A percentile compares a stretch with the other conserved stretches of the same genome.
These are phyloP conservation scores for Lagorchestes hirsutus DNA, from an alignment of 2,797 vertebrate species.

Conservation along the genomic window DNA sequence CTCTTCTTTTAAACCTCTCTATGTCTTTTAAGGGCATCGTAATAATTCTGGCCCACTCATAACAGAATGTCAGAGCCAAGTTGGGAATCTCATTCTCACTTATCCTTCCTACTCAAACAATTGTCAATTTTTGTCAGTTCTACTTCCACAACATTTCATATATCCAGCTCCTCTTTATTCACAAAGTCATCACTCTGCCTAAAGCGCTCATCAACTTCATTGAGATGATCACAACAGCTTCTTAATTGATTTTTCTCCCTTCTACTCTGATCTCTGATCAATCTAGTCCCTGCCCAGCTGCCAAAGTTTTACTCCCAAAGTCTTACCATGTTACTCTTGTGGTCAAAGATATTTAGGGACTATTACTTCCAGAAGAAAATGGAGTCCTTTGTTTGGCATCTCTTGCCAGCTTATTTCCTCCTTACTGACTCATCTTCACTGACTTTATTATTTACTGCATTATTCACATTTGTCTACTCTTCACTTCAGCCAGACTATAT, in stretches of 20 bases:
- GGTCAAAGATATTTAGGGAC: background rate
- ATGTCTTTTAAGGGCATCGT: background rate
- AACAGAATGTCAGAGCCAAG: background rate
- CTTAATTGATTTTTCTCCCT: background rate
- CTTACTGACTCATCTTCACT: background rate
- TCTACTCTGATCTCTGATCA: too few species aligned
- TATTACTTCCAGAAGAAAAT: background rate
- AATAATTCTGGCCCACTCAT: background rate
- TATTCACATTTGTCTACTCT: background rate
- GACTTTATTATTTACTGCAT: background rate
- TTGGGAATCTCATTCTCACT: background rate
- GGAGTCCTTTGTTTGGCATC: background rate
- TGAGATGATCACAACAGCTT: background rate
- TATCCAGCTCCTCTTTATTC: background rate
- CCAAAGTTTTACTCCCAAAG: background rate
- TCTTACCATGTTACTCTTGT: background rate
- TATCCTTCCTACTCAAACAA: background rate
- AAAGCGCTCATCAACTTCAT: background rate
- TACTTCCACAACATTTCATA: background rate
- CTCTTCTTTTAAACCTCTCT: background rate
- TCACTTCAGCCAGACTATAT: background rate
- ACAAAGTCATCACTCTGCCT: background rate
- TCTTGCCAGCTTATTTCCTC: background rate
- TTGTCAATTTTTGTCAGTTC: background rate
- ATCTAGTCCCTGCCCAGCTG: background rate